These are phyloP conservation scores for Melinaea menophilus DNA, from an alignment of 2,888 invertebrate species.

Conservation along the genomic window DNA sequence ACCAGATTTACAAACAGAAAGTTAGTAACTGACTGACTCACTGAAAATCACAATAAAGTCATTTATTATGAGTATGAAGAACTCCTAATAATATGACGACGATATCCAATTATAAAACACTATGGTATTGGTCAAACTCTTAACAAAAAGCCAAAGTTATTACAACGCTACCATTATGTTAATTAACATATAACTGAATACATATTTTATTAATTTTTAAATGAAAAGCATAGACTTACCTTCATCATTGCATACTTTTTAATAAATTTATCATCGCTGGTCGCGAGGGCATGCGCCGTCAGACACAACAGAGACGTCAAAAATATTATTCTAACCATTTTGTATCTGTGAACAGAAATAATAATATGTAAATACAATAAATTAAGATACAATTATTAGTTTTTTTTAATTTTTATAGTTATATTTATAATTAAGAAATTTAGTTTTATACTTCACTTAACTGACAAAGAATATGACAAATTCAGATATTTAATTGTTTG, in stretches of 20 bases:
- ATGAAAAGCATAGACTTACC: conserved; percentile 53
- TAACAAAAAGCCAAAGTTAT: too few species aligned
- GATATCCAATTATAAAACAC: too few species aligned
- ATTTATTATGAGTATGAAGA: too few species aligned
- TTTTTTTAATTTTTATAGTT: background rate
- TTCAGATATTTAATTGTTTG: too few species aligned
- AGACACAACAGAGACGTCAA: conserved; percentile 45
- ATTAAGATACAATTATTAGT: background rate
- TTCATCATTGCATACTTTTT: conserved; percentile 86
- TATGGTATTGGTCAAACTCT: too few species aligned
- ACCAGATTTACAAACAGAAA: background rate
- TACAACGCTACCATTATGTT: too few species aligned
- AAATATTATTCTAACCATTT: conserved; percentile 34
- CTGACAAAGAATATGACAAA: too few species aligned
- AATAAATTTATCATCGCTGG: conserved; percentile 81
- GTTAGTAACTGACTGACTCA: too few species aligned
- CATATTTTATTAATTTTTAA: conserved; percentile 17
- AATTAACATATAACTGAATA: too few species aligned
- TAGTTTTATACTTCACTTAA: too few species aligned
- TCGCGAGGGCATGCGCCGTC: conserved; percentile 64
- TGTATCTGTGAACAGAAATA: conserved; percentile 22
- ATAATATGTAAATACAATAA: background rate
- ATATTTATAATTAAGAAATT: too few species aligned
- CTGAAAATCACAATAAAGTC: background rate
- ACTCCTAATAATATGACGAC: too few species aligned